phyloP scores from a whole-genome alignment of 2,797 vertebrate species.

The Coregonus sp. region DNA sequence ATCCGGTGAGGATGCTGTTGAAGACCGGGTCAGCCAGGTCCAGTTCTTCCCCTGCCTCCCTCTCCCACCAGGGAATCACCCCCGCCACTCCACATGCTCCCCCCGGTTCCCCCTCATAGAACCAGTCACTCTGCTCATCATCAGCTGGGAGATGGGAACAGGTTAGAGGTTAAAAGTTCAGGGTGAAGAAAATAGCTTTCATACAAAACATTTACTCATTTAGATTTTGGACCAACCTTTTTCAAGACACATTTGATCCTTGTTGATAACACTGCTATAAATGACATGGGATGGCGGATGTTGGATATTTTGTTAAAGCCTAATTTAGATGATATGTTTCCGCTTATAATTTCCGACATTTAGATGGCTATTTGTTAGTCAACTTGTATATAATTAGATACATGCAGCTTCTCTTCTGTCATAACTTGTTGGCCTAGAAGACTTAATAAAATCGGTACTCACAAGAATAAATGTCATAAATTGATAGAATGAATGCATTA shows the following conservation, averaged over 20 bases:
- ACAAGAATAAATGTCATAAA: not conserved
- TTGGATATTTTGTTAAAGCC: no score
- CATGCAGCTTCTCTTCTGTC: not conserved
- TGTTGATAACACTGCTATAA: no score
- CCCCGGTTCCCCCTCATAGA: slow-evolving; percentile 87
- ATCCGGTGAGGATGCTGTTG: slow-evolving; percentile 92
- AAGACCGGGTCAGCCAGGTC: slow-evolving; percentile 91
- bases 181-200: no score
- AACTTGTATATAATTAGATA: no score
- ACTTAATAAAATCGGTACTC: not conserved
- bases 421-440: not conserved
- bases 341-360: no score
- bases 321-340: no score
- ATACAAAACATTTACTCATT: no score
- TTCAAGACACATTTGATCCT: no score
- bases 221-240: no score
- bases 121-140: slow-evolving; percentile 98
- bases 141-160: slow-evolving; percentile 75
- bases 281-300: no score
- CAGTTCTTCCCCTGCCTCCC: slow-evolving; percentile 82
- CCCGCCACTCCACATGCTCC: slow-evolving; percentile 93
- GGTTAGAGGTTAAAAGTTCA: no score
- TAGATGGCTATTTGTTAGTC: no score
- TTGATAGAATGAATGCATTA: not conserved
- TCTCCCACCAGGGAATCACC: slow-evolving; percentile 95